Evolutionary conservation across 2,888 invertebrate species (phyloP).

Genomic region (Plagodis dolabraria): DNA sequence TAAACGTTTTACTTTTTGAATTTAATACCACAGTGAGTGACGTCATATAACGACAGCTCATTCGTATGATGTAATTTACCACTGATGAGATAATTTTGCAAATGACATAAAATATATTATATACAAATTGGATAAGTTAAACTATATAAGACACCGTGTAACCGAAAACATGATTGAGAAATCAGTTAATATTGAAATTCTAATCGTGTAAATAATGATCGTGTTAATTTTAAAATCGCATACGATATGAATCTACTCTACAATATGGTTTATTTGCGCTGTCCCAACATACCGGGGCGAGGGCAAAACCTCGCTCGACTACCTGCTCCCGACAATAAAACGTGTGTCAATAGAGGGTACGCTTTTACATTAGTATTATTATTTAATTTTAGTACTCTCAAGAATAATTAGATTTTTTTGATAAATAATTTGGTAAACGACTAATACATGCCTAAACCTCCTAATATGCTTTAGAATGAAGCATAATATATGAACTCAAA

Average conservation of each 20-base stretch:
- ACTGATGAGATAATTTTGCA: constrained; percentile 23
- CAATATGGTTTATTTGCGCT: constrained; percentile 60
- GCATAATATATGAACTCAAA: too few species aligned
- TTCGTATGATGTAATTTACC: constrained; percentile 39
- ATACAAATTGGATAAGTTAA: not conserved
- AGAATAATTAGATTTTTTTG: not conserved
- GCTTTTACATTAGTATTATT: constrained; percentile 45
- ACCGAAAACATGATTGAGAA: constrained; percentile 3
- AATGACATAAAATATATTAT: not conserved
- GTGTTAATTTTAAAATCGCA: constrained; percentile 59
- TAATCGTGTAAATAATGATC: constrained; percentile 17
- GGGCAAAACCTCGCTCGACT: constrained; percentile 71
- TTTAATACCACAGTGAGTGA: constrained; percentile 26
- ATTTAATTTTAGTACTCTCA: constrained; percentile 18
- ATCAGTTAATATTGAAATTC: constrained; percentile 26
- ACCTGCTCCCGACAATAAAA: constrained; percentile 75
- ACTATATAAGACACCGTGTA: not conserved
- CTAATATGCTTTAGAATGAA: too few species aligned
- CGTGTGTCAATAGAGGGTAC: constrained; percentile 67
- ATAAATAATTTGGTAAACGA: not conserved
- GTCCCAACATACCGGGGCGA: constrained; percentile 49
- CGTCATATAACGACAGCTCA: constrained; percentile 33
- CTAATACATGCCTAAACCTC: too few species aligned
- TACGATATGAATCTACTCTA: constrained; percentile 42
- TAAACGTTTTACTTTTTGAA: constrained; percentile 10